A percentile compares a stretch with the other conserved stretches of the same genome.
phyloP scores from a whole-genome alignment of 2,797 vertebrate species.

The Acanthurus lineatus region DNA sequence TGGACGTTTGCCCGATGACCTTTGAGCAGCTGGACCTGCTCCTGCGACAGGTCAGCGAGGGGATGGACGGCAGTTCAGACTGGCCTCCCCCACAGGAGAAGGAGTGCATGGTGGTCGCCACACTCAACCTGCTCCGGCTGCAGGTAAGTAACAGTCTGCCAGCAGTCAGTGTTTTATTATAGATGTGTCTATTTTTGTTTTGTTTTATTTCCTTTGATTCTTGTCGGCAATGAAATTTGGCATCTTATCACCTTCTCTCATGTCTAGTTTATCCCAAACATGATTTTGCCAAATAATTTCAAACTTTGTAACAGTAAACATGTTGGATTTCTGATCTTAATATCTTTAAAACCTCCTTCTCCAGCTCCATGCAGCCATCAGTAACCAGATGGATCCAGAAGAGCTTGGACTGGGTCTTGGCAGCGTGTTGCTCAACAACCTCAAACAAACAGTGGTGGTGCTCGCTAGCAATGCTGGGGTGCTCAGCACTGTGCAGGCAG shows the following conservation, averaged over 20 bases:
- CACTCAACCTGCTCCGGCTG: slow-evolving; percentile 93
- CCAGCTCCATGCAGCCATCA: slow-evolving; percentile 97
- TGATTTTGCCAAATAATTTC: not conserved
- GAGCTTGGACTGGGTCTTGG: slow-evolving; percentile 95
- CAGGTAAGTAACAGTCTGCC: slow-evolving; percentile 85
- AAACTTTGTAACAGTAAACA: not conserved
- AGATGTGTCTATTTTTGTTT: not conserved
- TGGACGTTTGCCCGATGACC: slow-evolving; percentile 95
- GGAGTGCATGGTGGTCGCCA: slow-evolving; percentile 97
- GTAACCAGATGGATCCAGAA: slow-evolving; percentile 97
- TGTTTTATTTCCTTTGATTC: not conserved
- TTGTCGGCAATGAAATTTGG: not conserved
- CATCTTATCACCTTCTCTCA: not conserved
- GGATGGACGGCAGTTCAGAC: slow-evolving; percentile 97
- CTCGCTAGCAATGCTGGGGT: slow-evolving; percentile 97
- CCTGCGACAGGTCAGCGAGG: slow-evolving; percentile 96
- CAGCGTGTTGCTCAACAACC: slow-evolving; percentile 92
- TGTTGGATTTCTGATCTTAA: not conserved
- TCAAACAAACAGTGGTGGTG: slow-evolving; percentile 96
- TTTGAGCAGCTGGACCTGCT: slow-evolving; percentile 98
- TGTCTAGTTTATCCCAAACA: not conserved
- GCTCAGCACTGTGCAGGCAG: slow-evolving; percentile 93
- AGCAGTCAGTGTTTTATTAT: not conserved
- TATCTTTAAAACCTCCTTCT: slow-evolving; percentile 10
- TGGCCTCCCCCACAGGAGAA: slow-evolving; percentile 99